phyloP scores from a whole-genome alignment of 1,140 invertebrate species.

The Anthonomus grandis region DNA sequence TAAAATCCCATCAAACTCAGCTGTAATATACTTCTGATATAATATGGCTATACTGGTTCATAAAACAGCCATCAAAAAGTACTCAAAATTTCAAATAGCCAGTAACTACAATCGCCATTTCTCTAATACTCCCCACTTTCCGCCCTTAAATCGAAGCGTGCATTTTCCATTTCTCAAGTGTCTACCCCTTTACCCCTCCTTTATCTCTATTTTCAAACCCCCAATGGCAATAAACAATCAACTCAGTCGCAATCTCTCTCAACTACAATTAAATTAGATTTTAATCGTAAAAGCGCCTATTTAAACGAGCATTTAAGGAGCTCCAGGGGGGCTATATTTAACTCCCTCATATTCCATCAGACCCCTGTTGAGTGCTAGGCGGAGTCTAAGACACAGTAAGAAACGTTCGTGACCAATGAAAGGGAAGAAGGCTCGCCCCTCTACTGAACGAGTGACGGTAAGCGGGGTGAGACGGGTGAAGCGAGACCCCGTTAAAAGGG shows the following conservation, averaged over 20 bases:
- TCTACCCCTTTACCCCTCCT: constrained; percentile 7
- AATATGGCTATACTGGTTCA: too few relatives aligned
- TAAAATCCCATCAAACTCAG: too few relatives aligned
- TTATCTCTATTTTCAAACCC: not conserved
- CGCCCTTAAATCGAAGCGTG: constrained; percentile 16
- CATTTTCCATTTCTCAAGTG: constrained; percentile 11
- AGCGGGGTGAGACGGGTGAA: constrained; percentile 5
- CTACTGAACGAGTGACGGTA: constrained; percentile 15
- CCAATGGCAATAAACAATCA: constrained; percentile 33
- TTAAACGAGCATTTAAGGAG: constrained; percentile 35
- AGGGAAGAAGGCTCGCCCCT: constrained; percentile 7
- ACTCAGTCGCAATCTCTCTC: constrained; percentile 33
- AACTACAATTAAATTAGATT: constrained; percentile 36
- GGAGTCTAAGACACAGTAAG: constrained; percentile 37
- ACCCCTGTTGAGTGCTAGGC: constrained; percentile 20
- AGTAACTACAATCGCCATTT: too few relatives aligned
- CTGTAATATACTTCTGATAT: too few relatives aligned
- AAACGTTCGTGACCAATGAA: constrained; percentile 29
- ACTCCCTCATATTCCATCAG: too few relatives aligned
- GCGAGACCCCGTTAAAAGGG: constrained; percentile 9
- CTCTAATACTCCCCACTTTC: constrained; percentile 15
- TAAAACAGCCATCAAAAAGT: too few relatives aligned
- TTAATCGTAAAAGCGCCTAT: constrained; percentile 34
- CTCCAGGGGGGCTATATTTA: not conserved
- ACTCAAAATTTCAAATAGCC: too few relatives aligned